These are phyloP conservation scores for Xestoiulus laeticollis DNA, from an alignment of 2,888 invertebrate species.

Conservation along the genomic window DNA sequence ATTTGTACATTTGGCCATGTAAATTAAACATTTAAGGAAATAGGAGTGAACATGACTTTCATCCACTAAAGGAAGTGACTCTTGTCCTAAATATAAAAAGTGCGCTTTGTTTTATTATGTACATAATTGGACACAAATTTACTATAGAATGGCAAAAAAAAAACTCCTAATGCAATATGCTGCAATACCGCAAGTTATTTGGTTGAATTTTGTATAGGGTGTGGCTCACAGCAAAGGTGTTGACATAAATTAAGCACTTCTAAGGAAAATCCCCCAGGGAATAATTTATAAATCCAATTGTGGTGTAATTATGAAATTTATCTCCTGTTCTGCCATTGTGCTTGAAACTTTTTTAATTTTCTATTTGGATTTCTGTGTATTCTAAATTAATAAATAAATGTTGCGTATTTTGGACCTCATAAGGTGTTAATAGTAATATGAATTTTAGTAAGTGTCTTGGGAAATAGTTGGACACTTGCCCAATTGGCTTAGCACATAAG, in stretches of 20 bases:
- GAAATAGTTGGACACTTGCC: background rate
- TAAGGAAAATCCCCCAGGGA: background rate
- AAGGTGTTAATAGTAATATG: too few species aligned
- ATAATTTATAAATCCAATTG: too few species aligned
- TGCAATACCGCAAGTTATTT: background rate
- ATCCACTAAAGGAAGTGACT: slow-evolving; percentile 1
- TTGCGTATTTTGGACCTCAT: background rate
- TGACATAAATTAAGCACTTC: background rate
- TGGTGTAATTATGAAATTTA: too few species aligned
- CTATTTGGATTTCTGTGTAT: background rate
- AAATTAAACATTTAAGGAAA: background rate
- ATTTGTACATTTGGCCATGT: background rate
- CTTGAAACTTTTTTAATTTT: too few species aligned
- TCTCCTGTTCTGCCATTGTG: too few species aligned
- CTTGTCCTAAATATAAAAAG: background rate
- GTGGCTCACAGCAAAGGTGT: background rate
- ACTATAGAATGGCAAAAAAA: background rate
- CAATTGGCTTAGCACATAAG: background rate
- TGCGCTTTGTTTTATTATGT: background rate
- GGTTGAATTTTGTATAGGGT: background rate
- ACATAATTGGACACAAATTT: background rate
- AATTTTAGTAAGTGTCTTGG: background rate
- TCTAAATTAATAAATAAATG: background rate
- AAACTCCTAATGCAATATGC: background rate
- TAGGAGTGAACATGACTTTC: background rate